Evolutionary conservation across 53 echinoderm and acorn worm genomes (phyloP), one percentile per base, ranked within the genome.

Genomic region (Mesocentrotus franciscanus): DNA sequence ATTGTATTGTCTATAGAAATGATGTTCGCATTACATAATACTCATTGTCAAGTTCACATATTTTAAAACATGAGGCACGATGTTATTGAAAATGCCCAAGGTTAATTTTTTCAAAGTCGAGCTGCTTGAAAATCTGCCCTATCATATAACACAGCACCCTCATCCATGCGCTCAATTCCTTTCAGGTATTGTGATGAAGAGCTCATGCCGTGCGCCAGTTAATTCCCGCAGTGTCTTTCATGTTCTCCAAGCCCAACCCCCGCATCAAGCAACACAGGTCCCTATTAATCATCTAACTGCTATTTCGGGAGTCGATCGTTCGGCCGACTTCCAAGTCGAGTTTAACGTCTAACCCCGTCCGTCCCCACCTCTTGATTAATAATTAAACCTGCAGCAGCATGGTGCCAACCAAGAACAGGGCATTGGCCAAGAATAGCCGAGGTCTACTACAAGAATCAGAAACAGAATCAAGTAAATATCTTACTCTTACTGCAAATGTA

Each of bases 301-400:
- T 81, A 81, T 81, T 11, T 42, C 12, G 39, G 42, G 81, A 18
- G 30, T 56, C 49, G 1, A n/a, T 26, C 57, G 56, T 87, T 87
- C 17, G 81, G 81, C 18, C 20, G 87, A 56, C 58, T 87, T 58
- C 14, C 29, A 87, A 87, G 87, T 15, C 22, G 58, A 59, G 87
- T 57, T 87, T 59, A n/a, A 87, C 56, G 29, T 22, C 87, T 87
- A n/a, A 56, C 57, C 87, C 87, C 87, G 22, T 87, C 87, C 27
- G 11, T 56, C 87, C n/a, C 18, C 87, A 87, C 87, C 58, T 87
- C n/a, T 26, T 57, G 87, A 87, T 87, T 87, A 87, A 87, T 56
- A 56, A 87, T 87, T 87, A 87, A 87, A 87, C 56, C 87, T 87
- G 58, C 58, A 59, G 58, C 58, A 87, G 58, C 57, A n/a, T 87